Base-by-base conservation (phyloP, 2,113 vertebrate species). In the Seriola rivoliana region DNA sequence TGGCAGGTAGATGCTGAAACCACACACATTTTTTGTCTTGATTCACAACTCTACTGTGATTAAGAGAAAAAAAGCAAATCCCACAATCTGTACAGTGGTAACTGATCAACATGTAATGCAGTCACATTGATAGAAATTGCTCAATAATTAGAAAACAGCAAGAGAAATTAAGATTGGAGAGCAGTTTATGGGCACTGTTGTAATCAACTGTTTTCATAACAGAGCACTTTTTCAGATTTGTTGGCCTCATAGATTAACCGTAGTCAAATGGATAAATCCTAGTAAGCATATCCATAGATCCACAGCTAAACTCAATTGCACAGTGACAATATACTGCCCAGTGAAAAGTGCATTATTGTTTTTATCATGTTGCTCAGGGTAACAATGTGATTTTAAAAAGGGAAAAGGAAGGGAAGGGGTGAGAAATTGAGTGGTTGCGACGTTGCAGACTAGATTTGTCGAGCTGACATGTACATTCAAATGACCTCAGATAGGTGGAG, bases 331-430 rank as follows among this genome's bases (percentile, higher is more conserved):
- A 97, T 95, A 96, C 96, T 97, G 97, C 96, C 96, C 96, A 96
- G 94, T 96, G 96, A 96, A 96, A 97, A 97, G 97, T 98, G 97
- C 96, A 97, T 97, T 97, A 97, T 97, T 96, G 96, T 97, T 97
- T 97, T 96, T 96, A 96, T 96, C 89, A 91, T 97, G 96, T 97
- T 97, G 97, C 97, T 98, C 97, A 97, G 97, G 97, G 97, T 98
- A 97, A 97, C 95, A 95, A 96, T 95, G 96, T 96, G 96, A 95
- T 96, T 96, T 95, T 95, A 72, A 90, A 86, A 92, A 85, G 32
- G 75, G 50, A 21, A 59, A 66, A 57, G 48, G 48, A 19, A 50
- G 60, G 78, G 29, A 63, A 67, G 75, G 60, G 44, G 82, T 46
- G 64, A 76, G 82, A 75, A 90, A 78, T 62, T 29, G 73, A 84